These are phyloP conservation scores for Halichoerus grypus DNA, from an alignment of 2,113 vertebrate genomes.

Conservation along the genomic window DNA sequence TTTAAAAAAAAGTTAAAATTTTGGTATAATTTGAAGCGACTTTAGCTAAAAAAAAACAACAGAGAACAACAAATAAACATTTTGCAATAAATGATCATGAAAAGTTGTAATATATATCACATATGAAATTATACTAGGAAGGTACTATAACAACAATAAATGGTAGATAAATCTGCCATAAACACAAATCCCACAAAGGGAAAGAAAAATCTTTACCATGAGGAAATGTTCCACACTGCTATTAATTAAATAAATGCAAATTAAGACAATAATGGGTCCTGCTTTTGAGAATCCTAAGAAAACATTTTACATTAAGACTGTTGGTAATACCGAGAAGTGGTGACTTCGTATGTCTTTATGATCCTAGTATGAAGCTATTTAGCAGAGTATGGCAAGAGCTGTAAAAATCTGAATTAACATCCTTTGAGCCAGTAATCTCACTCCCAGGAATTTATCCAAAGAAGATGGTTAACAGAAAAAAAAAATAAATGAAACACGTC, in stretches of 20 bases:
- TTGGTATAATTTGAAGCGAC: not conserved
- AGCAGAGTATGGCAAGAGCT: conserved; percentile 31
- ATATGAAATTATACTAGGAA: conserved; percentile 45
- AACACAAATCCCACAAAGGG: not conserved
- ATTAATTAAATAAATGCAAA: conserved; percentile 60
- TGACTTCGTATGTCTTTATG: conserved; percentile 36
- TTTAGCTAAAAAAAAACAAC: conserved; percentile 37
- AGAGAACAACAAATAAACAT: not conserved
- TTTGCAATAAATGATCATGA: conserved; percentile 9
- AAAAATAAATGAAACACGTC: not conserved
- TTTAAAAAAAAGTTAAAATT: not conserved
- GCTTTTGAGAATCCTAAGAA: conserved; percentile 50
- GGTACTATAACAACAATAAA: not conserved
- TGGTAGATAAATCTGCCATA: conserved; percentile 42
- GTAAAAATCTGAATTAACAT: conserved; percentile 60
- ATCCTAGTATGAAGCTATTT: conserved; percentile 30
- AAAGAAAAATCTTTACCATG: conserved; percentile 44
- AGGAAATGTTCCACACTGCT: conserved; percentile 24
- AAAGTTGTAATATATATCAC: conserved; percentile 41
- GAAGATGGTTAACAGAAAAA: conserved; percentile 60
- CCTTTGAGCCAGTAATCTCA: conserved; percentile 44
- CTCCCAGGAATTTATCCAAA: conserved; percentile 57
- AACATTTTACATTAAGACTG: conserved; percentile 23
- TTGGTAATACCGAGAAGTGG: conserved; percentile 15
- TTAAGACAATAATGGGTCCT: conserved; percentile 13